Evolutionary conservation across 2,888 invertebrate species (phyloP), one percentile per base, ranked within the genome.

Genomic region (Uropetala carovei): DNA sequence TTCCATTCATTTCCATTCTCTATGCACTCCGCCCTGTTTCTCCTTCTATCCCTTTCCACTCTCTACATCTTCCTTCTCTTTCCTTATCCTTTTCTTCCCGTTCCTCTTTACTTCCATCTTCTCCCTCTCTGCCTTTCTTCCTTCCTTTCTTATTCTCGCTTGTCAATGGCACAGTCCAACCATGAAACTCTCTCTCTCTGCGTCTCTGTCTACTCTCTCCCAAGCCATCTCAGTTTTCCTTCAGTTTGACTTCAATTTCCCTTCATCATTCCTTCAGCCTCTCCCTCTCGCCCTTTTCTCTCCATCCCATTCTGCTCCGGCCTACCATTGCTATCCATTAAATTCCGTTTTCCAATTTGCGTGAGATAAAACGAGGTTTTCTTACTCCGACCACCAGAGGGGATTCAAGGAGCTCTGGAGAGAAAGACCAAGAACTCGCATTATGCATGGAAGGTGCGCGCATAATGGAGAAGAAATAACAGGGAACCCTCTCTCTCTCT

Each of bases 321-420:
- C 18, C 68, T 68, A 18, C n/a, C 68, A 68, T n/a, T 22, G 68
- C 68, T 68, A n/a, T 68, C 27, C 75, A 75, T 75, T 75, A 75
- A 75, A 75, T 75, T 75, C 75, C 75, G 22, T 75, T 75, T 75
- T 75, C 75, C 75, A 75, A 75, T 75, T 75, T 75, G 75, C 75
- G 22, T 75, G 75, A 75, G 75, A 75, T 75, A 75, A 75, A 75
- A 75, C 75, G 27, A 75, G 75, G 7, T 27, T 27, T 75, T 14
- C 75, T 27, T 75, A 75, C 27, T 75, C 75, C 68, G n/a, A 68
- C 8, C n/a, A 27, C 75, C 75, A 13, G 75, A n/a, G 68, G 68
- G 22, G 68, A 75, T 75, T 75, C 18, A 27, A 75, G 27, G 7
- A 75, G 75, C 27, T 22, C 27, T 75, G 75, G 27, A 75, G 75